Evolutionary conservation across 2,113 vertebrate species (phyloP).

Genomic region (Tyto alba): DNA sequence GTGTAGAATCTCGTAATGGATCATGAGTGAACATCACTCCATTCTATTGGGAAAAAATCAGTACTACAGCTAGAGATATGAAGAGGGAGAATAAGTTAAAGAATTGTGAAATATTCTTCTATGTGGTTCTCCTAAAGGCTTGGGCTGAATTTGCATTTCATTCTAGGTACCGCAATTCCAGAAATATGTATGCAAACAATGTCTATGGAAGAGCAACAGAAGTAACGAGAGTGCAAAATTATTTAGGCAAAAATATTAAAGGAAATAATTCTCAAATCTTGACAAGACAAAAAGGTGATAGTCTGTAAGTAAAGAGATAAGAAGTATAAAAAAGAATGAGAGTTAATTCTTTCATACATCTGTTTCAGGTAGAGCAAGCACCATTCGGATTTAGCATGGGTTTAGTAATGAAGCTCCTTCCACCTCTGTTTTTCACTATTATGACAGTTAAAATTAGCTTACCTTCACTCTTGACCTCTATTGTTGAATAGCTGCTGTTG

Average conservation of each 20-base stretch:
- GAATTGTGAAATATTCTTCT: background rate
- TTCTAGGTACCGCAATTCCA: background rate
- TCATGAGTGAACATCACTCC: background rate
- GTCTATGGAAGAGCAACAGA: background rate
- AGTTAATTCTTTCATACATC: background rate
- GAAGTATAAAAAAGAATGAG: background rate
- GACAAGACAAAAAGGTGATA: background rate
- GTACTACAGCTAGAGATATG: background rate
- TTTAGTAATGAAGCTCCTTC: background rate
- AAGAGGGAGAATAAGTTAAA: background rate
- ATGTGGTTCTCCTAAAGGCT: background rate
- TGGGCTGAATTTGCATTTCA: background rate
- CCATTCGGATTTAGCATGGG: background rate
- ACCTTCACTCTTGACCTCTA: background rate
- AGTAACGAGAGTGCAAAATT: rapidly evolving
- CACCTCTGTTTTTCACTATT: background rate
- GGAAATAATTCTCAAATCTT: background rate
- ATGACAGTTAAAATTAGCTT: background rate
- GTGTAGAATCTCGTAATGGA: background rate
- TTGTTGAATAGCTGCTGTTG: background rate
- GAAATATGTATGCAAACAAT: background rate
- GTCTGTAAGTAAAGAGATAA: background rate
- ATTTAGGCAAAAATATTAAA: background rate
- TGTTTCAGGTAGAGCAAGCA: background rate
- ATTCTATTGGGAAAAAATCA: background rate